These are phyloP conservation scores for Eudasyphora cyanicolor DNA, from an alignment of 2,888 invertebrate genomes.

Conservation along the genomic window DNA sequence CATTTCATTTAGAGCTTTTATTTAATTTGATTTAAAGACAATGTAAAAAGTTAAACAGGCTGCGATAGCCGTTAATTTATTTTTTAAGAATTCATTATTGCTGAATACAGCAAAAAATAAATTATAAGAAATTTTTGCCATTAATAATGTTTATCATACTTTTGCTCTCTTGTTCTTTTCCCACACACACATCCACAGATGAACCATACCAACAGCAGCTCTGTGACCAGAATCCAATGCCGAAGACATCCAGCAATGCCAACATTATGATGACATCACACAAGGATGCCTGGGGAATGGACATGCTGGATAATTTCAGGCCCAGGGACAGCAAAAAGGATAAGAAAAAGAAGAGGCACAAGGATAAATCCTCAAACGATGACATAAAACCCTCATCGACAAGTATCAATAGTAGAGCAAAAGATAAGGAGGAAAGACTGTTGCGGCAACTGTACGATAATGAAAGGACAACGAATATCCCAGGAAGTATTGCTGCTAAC, in stretches of 20 bases:
- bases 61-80: too few relatives aligned
- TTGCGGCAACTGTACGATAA: not conserved
- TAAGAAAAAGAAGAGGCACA: conserved; percentile 59
- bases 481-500: not conserved
- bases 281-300: conserved; percentile 22
- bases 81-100: not conserved
- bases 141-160: conserved; percentile 10
- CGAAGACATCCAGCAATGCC: conserved; percentile 20
- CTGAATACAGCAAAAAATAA: not conserved
- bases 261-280: conserved; percentile 21
- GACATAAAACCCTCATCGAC: conserved; percentile 11
- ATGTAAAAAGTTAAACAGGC: too few relatives aligned
- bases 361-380: conserved; percentile 40
- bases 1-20: too few relatives aligned
- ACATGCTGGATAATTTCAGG: conserved; percentile 48
- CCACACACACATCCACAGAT: too few relatives aligned
- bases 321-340: conserved; percentile 56
- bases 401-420: conserved; percentile 78
- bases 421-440: conserved; percentile 23
- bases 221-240: not conserved
- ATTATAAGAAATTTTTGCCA: not conserved
- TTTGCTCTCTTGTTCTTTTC: conserved; percentile 38
- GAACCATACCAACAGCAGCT: conserved; percentile 64
- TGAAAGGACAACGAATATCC: conserved; percentile 37
- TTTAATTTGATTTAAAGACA: too few relatives aligned